Conservation (phyloP, 2,888 invertebrate genomes). For the Aspidapion aeneum region DNA sequence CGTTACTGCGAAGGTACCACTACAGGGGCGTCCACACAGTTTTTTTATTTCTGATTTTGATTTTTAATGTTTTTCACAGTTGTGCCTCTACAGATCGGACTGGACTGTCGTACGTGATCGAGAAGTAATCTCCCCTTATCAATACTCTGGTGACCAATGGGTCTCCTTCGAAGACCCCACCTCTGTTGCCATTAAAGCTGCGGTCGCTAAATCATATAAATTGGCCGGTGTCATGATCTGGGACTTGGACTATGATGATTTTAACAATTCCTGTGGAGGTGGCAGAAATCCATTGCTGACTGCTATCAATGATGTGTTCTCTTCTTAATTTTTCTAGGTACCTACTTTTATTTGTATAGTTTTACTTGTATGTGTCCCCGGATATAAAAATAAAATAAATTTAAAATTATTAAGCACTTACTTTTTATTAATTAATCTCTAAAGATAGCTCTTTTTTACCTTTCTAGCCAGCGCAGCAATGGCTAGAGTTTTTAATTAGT, state of each 20-base stretch:
- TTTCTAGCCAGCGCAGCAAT: too few species aligned
- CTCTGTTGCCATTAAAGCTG: conserved; percentile 53
- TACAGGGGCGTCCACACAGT: too few species aligned
- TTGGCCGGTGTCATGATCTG: conserved; percentile 67
- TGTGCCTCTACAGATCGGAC: conserved; percentile 34
- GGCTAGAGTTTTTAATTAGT: too few species aligned
- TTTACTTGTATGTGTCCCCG: too few species aligned
- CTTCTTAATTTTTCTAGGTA: too few species aligned
- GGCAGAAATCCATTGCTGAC: conserved; percentile 34
- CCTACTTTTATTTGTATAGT: too few species aligned
- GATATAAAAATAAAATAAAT: too few species aligned
- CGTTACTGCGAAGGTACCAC: too few species aligned
- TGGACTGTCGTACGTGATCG: conserved; percentile 39
- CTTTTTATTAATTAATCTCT: too few species aligned
- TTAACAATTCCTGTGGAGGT: conserved; percentile 53
- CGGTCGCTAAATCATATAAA: conserved; percentile 29
- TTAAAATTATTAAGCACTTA: too few species aligned
- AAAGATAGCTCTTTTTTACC: too few species aligned
- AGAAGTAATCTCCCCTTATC: conserved; percentile 55
- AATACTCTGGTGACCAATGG: conserved; percentile 58
- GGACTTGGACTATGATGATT: conserved; percentile 77
- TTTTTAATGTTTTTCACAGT: conserved; percentile 29
- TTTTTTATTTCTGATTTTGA: too few species aligned
- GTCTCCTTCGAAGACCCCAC: conserved; percentile 61
- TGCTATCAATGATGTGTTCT: neutral